phyloP scores from a whole-genome alignment of 1,140 invertebrate species.

The Pseudomyrmex cubaensis region DNA sequence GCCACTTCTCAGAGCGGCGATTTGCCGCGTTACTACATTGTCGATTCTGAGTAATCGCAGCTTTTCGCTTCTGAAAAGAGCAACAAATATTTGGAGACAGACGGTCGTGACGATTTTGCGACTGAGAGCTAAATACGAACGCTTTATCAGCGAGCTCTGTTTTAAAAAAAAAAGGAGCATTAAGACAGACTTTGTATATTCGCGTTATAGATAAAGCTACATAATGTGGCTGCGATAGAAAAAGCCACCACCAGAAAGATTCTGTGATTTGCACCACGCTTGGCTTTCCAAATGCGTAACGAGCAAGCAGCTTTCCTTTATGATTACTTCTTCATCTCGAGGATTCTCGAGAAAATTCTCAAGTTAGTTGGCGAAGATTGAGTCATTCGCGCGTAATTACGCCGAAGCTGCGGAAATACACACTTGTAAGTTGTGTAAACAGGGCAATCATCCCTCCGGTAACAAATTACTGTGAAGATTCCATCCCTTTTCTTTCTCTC shows the following conservation, averaged over 20 bases:
- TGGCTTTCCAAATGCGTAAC: conserved; percentile 13
- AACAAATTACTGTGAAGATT: conserved; percentile 42
- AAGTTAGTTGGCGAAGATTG: conserved; percentile 47
- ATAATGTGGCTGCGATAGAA: conserved; percentile 1
- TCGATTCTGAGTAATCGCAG: conserved; percentile 5
- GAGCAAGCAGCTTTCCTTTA: conserved; percentile 38
- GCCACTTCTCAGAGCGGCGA: conserved; percentile 42
- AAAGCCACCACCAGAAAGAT: not conserved
- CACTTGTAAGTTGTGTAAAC: conserved; percentile 52
- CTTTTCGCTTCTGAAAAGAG: not conserved
- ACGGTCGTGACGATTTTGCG: not conserved
- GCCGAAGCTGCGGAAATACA: conserved; percentile 47
- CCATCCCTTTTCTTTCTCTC: not conserved
- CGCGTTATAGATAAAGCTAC: not conserved
- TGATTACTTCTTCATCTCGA: conserved; percentile 55
- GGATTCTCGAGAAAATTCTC: conserved; percentile 55
- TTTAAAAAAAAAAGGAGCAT: not conserved
- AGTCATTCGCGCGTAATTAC: conserved; percentile 62
- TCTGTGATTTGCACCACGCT: not conserved
- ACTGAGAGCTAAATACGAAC: not conserved
- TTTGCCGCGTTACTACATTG: not conserved
- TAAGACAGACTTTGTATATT: not conserved
- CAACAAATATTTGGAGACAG: not conserved
- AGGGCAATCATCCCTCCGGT: conserved; percentile 33
- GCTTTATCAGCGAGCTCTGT: too few species aligned